Base-by-base conservation (phyloP, 2,888 invertebrate species). In the Drosophila niveifrons region DNA sequence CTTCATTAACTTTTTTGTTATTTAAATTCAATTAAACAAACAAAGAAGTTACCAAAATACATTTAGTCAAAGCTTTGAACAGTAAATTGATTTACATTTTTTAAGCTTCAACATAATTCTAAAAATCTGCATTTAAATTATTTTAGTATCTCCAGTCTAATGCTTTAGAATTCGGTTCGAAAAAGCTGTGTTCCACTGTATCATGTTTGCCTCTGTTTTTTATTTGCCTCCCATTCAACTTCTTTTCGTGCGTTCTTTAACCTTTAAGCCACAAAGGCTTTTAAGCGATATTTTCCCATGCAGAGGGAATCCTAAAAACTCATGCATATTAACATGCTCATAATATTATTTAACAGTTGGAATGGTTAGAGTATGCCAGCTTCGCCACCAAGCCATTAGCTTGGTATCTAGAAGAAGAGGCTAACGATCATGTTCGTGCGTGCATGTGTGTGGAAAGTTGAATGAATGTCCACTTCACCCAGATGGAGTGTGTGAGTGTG, bases 391-490 rank as follows among this genome's bases (percentile, higher is more conserved):
- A 43, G 50, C n/a, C 51, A 36, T 47, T 29, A 47, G 28, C 3
- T 23, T 23, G 2, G 1, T 28, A 23, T 41, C 34, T 41, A 36
- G 9, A 31, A 50, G 53, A 61, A 75, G 75, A 75, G 59, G 59
- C 47, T 41, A 4, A 17, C 18, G 23, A 36, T 7, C 31, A 47
- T 47, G 6, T 50, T n/a, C n/a, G 71, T 66, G 83, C 47, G 36
- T 50, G 71, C 65, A 81, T 87, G 36, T 50, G 71, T 65, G 84
- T 87, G 80, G 69, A 80, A 73, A 88, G 85, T 72, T 80, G 80
- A 78, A 75, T 66, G 70, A 69, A 70, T 78, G 82, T 77, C 85
- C 82, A 83, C 78, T 85, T 36, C 63, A 75, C 53, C 29, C 36
- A 31, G 31, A 48, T 28, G 9, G 61, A 64, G 69, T 73, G 48